A percentile compares a stretch with the other conserved stretches of the same genome.
Evolutionary conservation across 2,113 vertebrate species (phyloP).

Genomic region (Neotragus pygmaeus): DNA sequence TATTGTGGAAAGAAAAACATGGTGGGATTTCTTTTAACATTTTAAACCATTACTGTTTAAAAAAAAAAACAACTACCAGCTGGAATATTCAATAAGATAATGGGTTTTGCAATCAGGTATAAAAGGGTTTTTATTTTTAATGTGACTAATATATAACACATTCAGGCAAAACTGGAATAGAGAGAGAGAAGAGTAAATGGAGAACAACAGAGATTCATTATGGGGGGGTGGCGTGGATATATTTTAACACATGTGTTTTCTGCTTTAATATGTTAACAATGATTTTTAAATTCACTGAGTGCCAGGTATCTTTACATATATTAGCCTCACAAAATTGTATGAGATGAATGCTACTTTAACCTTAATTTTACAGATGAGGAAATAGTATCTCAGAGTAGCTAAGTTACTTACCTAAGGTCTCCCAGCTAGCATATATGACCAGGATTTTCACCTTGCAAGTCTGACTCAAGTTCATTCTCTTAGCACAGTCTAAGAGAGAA

Average conservation of each 20-base stretch:
- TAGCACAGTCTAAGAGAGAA: background rate
- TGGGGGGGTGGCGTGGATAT: background rate
- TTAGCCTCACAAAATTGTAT: background rate
- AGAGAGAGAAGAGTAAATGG: background rate
- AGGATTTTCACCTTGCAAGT: background rate
- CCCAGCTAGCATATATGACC: background rate
- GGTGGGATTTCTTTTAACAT: background rate
- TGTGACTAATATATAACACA: background rate
- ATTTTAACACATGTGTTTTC: constrained; percentile 3
- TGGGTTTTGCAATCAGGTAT: background rate
- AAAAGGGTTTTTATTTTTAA: background rate
- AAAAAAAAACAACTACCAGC: background rate
- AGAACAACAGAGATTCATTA: background rate
- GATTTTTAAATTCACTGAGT: background rate
- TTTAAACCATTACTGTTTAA: background rate
- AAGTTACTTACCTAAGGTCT: background rate
- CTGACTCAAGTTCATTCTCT: background rate
- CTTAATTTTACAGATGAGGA: background rate
- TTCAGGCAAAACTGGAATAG: background rate
- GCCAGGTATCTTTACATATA: background rate
- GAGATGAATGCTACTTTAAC: background rate
- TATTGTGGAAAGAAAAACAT: background rate
- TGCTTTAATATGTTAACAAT: background rate
- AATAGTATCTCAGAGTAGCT: background rate
- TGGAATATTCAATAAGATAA: background rate